Conservation (phyloP, 2,797 vertebrate genomes). For the Channallabes apus region DNA sequence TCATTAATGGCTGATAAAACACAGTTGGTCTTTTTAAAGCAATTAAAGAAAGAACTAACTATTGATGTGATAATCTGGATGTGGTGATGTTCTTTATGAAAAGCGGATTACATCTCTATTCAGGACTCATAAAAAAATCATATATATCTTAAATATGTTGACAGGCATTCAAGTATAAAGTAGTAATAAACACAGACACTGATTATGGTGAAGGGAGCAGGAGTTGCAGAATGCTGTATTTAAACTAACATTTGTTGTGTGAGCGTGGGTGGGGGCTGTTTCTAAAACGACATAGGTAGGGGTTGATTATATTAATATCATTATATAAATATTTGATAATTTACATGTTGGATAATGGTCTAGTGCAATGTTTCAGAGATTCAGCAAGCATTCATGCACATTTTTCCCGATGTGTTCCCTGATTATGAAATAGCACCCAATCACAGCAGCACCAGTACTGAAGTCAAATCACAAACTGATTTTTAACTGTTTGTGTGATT, state of each 20-base stretch:
- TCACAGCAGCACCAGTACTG: neutral
- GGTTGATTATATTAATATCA: neutral
- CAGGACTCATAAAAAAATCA: constrained; percentile 15
- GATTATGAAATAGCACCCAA: neutral
- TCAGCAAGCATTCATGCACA: neutral
- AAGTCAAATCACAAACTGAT: neutral
- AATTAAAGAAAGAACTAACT: constrained; percentile 10
- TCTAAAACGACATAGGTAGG: too few relatives aligned
- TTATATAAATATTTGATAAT: neutral
- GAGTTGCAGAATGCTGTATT: neutral
- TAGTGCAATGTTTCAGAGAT: neutral
- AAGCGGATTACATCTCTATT: constrained; percentile 20
- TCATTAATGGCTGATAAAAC: constrained; percentile 34
- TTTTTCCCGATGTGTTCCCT: neutral
- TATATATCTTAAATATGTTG: neutral
- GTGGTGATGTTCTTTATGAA: neutral
- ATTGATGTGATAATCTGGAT: constrained; percentile 33
- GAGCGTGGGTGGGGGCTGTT: too few relatives aligned
- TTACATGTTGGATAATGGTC: neutral
- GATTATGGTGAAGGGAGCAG: neutral
- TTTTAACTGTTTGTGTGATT: neutral
- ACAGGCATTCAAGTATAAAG: neutral
- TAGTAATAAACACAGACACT: neutral
- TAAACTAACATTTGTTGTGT: neutral
- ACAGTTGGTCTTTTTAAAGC: constrained; percentile 32